These are phyloP conservation scores for Aspidapion aeneum DNA, from an alignment of 2,888 invertebrate genomes.

Conservation along the genomic window DNA sequence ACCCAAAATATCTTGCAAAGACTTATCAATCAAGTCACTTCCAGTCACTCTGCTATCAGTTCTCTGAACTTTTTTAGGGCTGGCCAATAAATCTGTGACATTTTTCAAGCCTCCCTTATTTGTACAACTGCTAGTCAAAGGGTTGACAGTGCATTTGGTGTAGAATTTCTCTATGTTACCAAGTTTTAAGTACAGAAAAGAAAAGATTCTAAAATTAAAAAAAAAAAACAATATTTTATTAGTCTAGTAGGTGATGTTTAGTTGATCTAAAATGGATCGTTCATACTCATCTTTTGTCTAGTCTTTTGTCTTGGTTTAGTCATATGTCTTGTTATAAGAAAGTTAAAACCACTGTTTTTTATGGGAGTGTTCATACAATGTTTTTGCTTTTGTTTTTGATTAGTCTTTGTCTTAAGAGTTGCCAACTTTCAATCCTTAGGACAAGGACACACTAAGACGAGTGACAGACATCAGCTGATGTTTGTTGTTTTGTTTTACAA, in stretches of 20 bases:
- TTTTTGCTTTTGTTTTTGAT: too few relatives aligned
- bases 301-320: not conserved
- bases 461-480: too few relatives aligned
- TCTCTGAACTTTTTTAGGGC: constrained; percentile 44
- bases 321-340: too few relatives aligned
- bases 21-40: constrained; percentile 81
- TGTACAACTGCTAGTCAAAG: constrained; percentile 41
- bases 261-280: not conserved
- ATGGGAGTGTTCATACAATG: too few relatives aligned
- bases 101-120: constrained; percentile 43
- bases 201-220: constrained; percentile 39
- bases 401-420: too few relatives aligned
- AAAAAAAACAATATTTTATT: constrained; percentile 5
- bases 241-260: not conserved
- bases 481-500: too few relatives aligned
- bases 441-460: too few relatives aligned
- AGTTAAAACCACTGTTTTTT: too few relatives aligned
- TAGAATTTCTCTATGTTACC: constrained; percentile 44
- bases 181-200: constrained; percentile 46
- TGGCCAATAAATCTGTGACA: constrained; percentile 39
- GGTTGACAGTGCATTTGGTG: constrained; percentile 43
- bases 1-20: constrained; percentile 76
- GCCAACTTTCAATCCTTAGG: too few relatives aligned
- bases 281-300: not conserved
- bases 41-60: constrained; percentile 70